A percentile compares a stretch with the other conserved stretches of the same genome.
Conservation (phyloP, 2,888 invertebrate species). For the Tenthredo distinguenda region DNA sequence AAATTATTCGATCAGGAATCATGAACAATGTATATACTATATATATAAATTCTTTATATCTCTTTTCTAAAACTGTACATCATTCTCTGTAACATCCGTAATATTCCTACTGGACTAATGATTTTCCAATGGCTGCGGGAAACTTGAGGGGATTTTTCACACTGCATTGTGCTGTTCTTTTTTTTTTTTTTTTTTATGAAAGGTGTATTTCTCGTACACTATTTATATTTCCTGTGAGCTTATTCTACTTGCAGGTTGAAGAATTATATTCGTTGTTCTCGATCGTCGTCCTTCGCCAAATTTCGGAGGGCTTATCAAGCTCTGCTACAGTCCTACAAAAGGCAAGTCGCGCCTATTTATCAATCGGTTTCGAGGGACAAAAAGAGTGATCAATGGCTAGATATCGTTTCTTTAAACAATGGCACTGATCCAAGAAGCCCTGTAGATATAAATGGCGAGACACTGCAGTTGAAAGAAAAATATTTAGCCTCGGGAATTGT, state of each 20-base stretch:
- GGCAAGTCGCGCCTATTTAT: background rate
- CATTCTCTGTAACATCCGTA: background rate
- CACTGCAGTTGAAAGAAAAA: background rate
- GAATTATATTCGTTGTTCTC: conserved; percentile 24
- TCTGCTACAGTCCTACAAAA: conserved; percentile 26
- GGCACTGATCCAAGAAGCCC: background rate
- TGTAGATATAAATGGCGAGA: conserved; percentile 7
- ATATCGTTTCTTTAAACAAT: conserved; percentile 4
- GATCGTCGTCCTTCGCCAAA: conserved; percentile 54
- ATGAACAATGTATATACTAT: conserved; percentile 3
- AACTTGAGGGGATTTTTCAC: background rate
- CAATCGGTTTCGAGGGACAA: background rate
- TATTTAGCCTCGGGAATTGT: background rate
- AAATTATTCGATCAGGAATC: background rate
- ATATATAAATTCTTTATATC: background rate
- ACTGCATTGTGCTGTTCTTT: background rate
- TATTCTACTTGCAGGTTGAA: conserved; percentile 56
- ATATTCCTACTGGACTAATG: background rate
- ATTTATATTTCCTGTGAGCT: conserved; percentile 26
- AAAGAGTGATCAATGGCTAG: conserved; percentile 6
- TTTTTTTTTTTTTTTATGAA: background rate
- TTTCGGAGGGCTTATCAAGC: conserved; percentile 57
- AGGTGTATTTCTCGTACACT: background rate
- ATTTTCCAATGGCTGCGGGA: background rate
- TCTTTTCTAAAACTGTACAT: background rate